Base-by-base conservation (phyloP, 1,140 invertebrate species). In the Drosophila malerkotliana region DNA sequence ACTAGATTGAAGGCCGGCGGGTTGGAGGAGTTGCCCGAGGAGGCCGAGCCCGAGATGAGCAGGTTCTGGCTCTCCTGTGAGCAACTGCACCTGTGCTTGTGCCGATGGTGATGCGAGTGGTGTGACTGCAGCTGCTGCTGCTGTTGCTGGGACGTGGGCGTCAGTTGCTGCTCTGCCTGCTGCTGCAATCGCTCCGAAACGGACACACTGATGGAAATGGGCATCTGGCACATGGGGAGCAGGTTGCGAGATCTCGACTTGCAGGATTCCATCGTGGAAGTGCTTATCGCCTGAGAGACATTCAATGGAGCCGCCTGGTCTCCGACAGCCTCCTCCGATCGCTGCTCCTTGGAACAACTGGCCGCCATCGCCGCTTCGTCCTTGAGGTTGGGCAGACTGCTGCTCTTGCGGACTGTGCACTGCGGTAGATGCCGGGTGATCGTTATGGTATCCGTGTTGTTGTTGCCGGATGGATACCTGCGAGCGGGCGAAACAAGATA, bases 401-500 rank as follows among this genome's bases (percentile, higher is more conserved):
- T 95, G 92, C 95, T 96, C 93, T 96, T 96, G 3, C 91, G 69
- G 7, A 93, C 92, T 28, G 89, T 90, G 71, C 89, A 91, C 21
- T 91, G 79, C 21, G 79, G 90, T 57, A 90, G 48, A 37, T 90
- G 90, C 8, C 81, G 64, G 24, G 80, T 81, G 5, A 90, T 74
- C n/a, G 85, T 79, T 14, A 88, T 83, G 21, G 82, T 91, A 15
- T 81, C 77, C 48, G 73, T 72, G 91, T 96, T 96, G 79, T 96
- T 96, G 83, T 96, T 96, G 55, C 96, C 95, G 32, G 96, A 96
- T 15, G 95, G 95, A 92, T 96, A 95, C 84, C 95, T 94, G 78
- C 75, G 73, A 37, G 61, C 56, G 77, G 85, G 80, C 58, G 84
- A 84, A 4, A 89, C 51, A 68, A 84, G 72, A n/a, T 79, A 45